A percentile compares a stretch with the other conserved stretches of the same genome.
phyloP scores from a whole-genome alignment of 2,888 invertebrate species.

The Drosophila affinis region DNA sequence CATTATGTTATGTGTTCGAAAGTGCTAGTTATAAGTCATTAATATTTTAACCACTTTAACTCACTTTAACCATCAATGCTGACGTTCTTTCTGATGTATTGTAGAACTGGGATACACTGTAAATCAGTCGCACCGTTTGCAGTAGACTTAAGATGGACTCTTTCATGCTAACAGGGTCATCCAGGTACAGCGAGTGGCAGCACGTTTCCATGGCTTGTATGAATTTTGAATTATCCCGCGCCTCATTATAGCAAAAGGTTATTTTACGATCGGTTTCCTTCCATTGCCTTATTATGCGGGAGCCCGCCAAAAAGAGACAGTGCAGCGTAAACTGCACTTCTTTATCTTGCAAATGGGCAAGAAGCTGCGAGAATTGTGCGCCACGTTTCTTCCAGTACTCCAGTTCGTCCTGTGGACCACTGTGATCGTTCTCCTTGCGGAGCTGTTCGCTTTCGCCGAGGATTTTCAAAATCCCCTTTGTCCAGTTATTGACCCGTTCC shows the following conservation, averaged over 20 bases:
- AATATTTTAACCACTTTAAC: slow-evolving; percentile 92
- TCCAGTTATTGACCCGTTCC: slow-evolving; percentile 90
- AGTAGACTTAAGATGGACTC: slow-evolving; percentile 94
- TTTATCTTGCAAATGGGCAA: slow-evolving; percentile 89
- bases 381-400: slow-evolving; percentile 98
- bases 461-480: slow-evolving; percentile 91
- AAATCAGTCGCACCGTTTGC: slow-evolving; percentile 96
- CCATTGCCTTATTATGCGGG: slow-evolving; percentile 92
- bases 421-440: slow-evolving; percentile 94
- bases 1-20: too few species aligned
- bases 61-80: slow-evolving; percentile 97
- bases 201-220: slow-evolving; percentile 97
- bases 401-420: slow-evolving; percentile 96
- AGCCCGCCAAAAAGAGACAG: slow-evolving; percentile 90
- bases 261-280: slow-evolving; percentile 94
- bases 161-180: slow-evolving; percentile 96
- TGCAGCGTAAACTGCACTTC: slow-evolving; percentile 91
- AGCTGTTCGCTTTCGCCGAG: slow-evolving; percentile 96
- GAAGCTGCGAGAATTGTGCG: slow-evolving; percentile 95
- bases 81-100: slow-evolving; percentile 98
- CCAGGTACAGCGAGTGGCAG: slow-evolving; percentile 95
- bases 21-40: too few species aligned
- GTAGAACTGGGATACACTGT: slow-evolving; percentile 97
- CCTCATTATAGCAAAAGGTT: slow-evolving; percentile 97
- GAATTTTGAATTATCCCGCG: slow-evolving; percentile 97